phyloP scores from a whole-genome alignment of 2,113 vertebrate species.

The Butorides virescens region DNA sequence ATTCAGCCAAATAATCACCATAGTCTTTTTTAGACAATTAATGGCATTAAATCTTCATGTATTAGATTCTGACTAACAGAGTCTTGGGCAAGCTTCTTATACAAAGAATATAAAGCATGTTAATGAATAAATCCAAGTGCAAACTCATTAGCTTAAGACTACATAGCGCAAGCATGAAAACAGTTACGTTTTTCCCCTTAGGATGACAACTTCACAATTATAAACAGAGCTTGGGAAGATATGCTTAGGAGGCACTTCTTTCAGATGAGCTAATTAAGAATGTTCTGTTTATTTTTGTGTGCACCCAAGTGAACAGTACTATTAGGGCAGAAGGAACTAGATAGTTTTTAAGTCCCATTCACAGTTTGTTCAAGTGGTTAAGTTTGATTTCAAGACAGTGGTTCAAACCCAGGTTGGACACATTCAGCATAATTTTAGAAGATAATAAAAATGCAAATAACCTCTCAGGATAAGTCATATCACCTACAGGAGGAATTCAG shows the following conservation, averaged over 20 bases:
- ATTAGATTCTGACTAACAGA: neutral
- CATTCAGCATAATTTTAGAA: neutral
- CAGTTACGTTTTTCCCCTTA: neutral
- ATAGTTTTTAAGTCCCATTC: neutral
- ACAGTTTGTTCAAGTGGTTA: neutral
- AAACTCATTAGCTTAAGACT: slow-evolving; percentile 21
- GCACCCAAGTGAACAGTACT: neutral
- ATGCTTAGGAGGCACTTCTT: neutral
- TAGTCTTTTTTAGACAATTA: neutral
- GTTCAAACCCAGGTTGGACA: neutral
- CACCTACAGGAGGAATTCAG: neutral
- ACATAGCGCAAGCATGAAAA: neutral
- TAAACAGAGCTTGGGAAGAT: neutral
- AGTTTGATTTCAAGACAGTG: neutral
- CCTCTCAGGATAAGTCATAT: neutral
- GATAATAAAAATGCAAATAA: neutral
- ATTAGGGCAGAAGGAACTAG: neutral
- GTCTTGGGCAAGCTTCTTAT: neutral
- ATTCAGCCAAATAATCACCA: neutral
- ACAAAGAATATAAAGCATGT: neutral
- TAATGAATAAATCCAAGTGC: slow-evolving; percentile 24
- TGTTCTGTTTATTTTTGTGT: slow-evolving; percentile 6
- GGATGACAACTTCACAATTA: neutral
- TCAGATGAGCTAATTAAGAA: slow-evolving; percentile 16
- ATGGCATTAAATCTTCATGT: neutral